Percentiles rank a stretch among this genome's conserved stretches.
phyloP scores from a whole-genome alignment of 2,113 vertebrate genomes.

The Ceyx cyanopectus region DNA sequence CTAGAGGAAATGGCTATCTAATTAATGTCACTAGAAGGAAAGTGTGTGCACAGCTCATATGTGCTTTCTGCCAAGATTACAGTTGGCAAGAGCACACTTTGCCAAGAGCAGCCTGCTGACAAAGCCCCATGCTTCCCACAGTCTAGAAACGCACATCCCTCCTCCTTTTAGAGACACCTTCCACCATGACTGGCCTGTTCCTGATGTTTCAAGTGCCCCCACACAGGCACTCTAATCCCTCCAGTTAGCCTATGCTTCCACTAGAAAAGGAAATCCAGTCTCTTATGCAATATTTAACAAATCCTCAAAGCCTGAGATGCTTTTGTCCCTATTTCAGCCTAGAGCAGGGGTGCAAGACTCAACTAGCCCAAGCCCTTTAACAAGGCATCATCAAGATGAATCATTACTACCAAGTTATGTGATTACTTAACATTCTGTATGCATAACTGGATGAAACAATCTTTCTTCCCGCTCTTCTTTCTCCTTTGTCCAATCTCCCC shows the following conservation, averaged over 20 bases:
- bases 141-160: not conserved
- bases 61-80: not conserved
- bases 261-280: not conserved
- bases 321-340: constrained; percentile 1
- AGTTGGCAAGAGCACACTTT: not conserved
- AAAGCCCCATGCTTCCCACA: not conserved
- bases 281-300: not conserved
- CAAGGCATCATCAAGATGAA: constrained; percentile 34
- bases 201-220: not conserved
- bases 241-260: not conserved
- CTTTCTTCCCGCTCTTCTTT: not conserved
- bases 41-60: not conserved
- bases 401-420: constrained; percentile 34
- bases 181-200: not conserved
- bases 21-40: not conserved
- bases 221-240: not conserved
- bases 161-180: not conserved
- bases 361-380: constrained; percentile 32
- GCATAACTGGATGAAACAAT: constrained; percentile 36
- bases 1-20: not conserved
- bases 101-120: not conserved
- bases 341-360: constrained; percentile 19
- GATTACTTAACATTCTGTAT: constrained; percentile 32
- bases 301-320: not conserved
- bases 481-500: not conserved